These are phyloP conservation scores for Eulemur coronatus DNA, from an alignment of 2,797 vertebrate genomes.

Conservation along the genomic window DNA sequence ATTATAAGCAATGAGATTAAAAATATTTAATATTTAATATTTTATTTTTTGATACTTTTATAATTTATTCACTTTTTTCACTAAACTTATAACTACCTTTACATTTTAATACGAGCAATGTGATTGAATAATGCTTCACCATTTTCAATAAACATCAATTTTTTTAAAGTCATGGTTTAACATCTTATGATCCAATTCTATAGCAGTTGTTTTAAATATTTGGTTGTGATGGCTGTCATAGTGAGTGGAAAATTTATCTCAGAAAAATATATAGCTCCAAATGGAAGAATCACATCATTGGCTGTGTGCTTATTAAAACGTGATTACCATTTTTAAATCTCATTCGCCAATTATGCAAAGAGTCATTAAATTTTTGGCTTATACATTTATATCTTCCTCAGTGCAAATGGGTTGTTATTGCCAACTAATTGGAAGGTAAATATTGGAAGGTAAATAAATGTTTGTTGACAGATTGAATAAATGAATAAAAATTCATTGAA, in stretches of 20 bases:
- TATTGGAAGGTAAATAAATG: slow-evolving; percentile 56
- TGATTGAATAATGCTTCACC: not conserved
- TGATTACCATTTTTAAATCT: slow-evolving; percentile 56
- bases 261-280: slow-evolving; percentile 29
- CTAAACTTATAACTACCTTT: slow-evolving; percentile 6
- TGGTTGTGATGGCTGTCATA: not conserved
- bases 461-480: slow-evolving; percentile 51
- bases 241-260: slow-evolving; percentile 36
- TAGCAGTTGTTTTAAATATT: not conserved
- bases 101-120: not conserved
- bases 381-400: slow-evolving; percentile 52
- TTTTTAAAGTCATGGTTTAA: not conserved
- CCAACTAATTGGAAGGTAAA: slow-evolving; percentile 67
- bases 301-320: slow-evolving; percentile 39
- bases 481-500: slow-evolving; percentile 58
- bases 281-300: not conserved
- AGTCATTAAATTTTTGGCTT: slow-evolving; percentile 58
- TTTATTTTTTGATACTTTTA: not conserved
- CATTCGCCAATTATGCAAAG: slow-evolving; percentile 60
- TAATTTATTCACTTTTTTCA: not conserved
- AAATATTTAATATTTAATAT: not conserved
- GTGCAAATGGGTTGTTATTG: slow-evolving; percentile 56
- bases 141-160: not conserved
- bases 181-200: not conserved
- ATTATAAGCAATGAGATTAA: not conserved